Base-by-base conservation (phyloP, 2,113 vertebrate species). In the Cyanistes caeruleus region DNA sequence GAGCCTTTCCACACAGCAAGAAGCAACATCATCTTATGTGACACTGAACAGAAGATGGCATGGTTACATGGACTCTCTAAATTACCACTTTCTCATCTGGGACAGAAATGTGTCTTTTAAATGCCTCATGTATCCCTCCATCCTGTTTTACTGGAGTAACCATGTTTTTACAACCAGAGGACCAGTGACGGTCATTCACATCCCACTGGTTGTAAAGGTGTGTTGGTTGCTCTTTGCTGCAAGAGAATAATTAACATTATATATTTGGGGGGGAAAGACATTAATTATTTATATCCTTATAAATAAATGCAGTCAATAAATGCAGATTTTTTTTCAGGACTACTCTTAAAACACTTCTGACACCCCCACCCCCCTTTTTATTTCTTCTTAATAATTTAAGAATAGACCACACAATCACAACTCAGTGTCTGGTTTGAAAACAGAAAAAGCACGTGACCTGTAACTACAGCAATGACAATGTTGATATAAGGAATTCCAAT, bases 401-500 rank as follows among this genome's bases (percentile, higher is more conserved):
- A 78, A 53, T 14, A 91, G 76, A 65, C 64, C 53, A 88, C 49
- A 51, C 25, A 83, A 92, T 73, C 84, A 49, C 46, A 89, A 11
- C 43, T 86, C 27, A 11, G 13, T 31, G 44, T 46, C 69, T 84
- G 62, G 33, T 87, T 75, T 64, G 81, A 82, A 87, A 94, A 73
- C 49, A 91, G 62, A 75, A 91, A 92, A 91, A 84, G 65, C 84
- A 94, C 53, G 21, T 84, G 91, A 84, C 31, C 72, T 89, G 65
- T 87, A 94, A 94, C 89, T 87, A 93, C 84, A 93, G 94, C 89
- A 96, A 64, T 82, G 69, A 79, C 44, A 89, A 67, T 84, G 87
- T 92, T 94, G 91, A 95, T 92, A 56, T 5, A 91, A 94, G 62
- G 86, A 96, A 87, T 87, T 94, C 87, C 91, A 76, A 53, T 87